These are phyloP conservation scores for Progne subis DNA, from an alignment of 2,113 vertebrate genomes.

Conservation along the genomic window DNA sequence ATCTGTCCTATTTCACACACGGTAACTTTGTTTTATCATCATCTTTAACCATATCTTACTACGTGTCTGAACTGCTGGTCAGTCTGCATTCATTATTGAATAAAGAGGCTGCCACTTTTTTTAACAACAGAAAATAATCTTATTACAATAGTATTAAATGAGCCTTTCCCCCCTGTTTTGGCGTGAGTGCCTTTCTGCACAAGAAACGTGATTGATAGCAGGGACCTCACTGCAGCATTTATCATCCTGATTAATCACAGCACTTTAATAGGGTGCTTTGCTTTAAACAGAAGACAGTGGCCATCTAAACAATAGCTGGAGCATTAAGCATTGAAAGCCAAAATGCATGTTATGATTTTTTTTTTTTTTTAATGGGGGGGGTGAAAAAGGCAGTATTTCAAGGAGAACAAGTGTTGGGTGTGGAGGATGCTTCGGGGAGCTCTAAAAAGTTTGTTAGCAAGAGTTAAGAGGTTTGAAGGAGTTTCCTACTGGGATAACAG, in stretches of 20 bases:
- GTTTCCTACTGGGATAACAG: neutral
- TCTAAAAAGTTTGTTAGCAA: neutral
- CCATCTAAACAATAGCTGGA: neutral
- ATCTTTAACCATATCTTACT: neutral
- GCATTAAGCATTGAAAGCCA: neutral
- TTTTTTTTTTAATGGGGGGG: too few species aligned
- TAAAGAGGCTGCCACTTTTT: neutral
- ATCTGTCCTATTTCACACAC: slow-evolving; percentile 41
- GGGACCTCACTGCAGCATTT: neutral
- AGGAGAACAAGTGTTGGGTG: neutral
- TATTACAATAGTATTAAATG: neutral
- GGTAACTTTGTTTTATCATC: neutral
- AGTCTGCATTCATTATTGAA: neutral
- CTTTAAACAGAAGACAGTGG: neutral
- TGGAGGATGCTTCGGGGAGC: neutral
- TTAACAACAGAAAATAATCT: neutral
- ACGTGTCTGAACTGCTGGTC: neutral
- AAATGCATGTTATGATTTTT: neutral
- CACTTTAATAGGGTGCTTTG: neutral
- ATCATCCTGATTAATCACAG: neutral
- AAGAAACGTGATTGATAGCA: neutral
- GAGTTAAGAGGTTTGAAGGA: neutral
- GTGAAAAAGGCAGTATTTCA: neutral
- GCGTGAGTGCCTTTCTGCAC: neutral
- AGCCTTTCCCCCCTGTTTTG: neutral